phyloP scores from a whole-genome alignment of 1,140 invertebrate species.

The Heliothis virescens region DNA sequence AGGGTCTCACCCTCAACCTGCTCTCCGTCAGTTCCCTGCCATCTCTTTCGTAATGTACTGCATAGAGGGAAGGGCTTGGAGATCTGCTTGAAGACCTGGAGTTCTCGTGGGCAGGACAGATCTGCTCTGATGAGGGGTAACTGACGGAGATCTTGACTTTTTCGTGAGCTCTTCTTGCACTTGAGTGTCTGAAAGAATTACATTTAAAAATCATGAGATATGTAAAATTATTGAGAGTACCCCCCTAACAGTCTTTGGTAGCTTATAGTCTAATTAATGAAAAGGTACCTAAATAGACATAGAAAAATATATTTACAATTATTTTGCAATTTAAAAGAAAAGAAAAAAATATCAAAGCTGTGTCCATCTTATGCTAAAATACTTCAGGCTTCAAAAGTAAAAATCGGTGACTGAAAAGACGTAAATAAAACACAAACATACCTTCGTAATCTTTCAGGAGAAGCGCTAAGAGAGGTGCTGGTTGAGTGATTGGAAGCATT shows the following conservation, averaged over 20 bases:
- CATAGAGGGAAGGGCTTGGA: conserved; percentile 84
- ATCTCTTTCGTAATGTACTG: conserved; percentile 88
- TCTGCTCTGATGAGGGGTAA: conserved; percentile 92
- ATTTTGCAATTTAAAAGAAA: too few species aligned
- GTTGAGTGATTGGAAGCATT: conserved; percentile 87
- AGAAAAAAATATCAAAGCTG: too few species aligned
- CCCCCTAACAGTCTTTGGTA: too few species aligned
- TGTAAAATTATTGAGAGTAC: too few species aligned
- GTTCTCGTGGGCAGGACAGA: conserved; percentile 84
- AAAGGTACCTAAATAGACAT: too few species aligned
- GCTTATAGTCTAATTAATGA: too few species aligned
- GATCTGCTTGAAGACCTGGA: conserved; percentile 79
- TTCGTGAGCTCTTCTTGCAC: conserved; percentile 88
- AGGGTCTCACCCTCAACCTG: conserved; percentile 69
- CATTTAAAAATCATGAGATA: too few species aligned
- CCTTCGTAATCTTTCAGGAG: conserved; percentile 85
- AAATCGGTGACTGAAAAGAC: too few species aligned
- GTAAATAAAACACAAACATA: conserved; percentile 48
- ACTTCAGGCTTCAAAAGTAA: too few species aligned
- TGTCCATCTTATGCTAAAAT: too few species aligned
- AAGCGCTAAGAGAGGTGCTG: conserved; percentile 86
- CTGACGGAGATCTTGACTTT: conserved; percentile 94
- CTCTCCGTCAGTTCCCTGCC: conserved; percentile 83
- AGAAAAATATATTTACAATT: too few species aligned
- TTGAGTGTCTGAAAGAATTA: conserved; percentile 80